Conservation (phyloP, 2,113 vertebrate species). For the Lepus europaeus region DNA sequence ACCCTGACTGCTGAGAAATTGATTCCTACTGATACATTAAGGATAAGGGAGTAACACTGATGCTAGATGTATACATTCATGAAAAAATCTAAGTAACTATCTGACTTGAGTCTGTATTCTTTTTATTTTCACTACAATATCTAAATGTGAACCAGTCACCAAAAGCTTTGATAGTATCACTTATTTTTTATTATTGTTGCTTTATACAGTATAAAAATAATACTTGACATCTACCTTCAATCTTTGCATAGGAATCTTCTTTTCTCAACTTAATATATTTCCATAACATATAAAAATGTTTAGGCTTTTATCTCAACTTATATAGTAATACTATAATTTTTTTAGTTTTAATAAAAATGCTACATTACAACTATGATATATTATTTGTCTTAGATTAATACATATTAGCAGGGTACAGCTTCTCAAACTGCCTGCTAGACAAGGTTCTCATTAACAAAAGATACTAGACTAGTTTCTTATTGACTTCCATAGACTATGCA, state of each 20-base stretch:
- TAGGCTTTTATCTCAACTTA: neutral
- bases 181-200: slow-evolving; percentile 8
- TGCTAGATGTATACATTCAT: neutral
- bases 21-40: neutral
- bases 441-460: slow-evolving; percentile 42
- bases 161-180: neutral
- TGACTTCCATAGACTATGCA: neutral
- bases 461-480: neutral
- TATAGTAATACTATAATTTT: neutral
- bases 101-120: neutral
- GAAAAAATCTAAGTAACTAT: neutral
- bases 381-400: slow-evolving; percentile 1
- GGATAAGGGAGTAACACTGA: neutral
- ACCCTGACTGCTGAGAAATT: neutral
- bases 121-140: slow-evolving; percentile 14
- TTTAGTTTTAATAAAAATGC: slow-evolving; percentile 18
- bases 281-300: neutral
- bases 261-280: neutral
- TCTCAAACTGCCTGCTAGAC: neutral
- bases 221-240: neutral
- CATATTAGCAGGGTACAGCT: neutral
- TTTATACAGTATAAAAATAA: neutral
- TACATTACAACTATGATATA: neutral
- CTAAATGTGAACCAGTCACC: neutral
- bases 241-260: neutral